Percentiles rank a stretch among this genome's conserved stretches.
Conservation (phyloP, 2,888 invertebrate genomes). For the Epinotia nisella region DNA sequence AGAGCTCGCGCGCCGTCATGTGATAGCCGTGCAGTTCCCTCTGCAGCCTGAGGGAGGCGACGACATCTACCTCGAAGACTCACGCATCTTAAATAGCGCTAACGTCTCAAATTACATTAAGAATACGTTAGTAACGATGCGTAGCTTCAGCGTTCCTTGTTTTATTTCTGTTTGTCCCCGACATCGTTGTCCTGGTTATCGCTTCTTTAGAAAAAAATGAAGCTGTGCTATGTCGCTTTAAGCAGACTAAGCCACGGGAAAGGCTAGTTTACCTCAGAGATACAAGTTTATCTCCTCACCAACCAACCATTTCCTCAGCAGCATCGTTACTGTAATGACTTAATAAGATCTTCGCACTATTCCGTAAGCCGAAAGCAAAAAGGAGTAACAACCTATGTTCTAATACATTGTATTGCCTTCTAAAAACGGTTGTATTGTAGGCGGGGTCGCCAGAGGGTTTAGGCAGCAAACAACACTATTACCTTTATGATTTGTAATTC, state of each 20-base stretch:
- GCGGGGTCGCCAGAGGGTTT: conserved; percentile 24
- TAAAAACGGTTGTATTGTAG: conserved; percentile 5
- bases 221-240: background rate
- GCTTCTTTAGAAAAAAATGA: background rate
- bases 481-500: conserved; percentile 53
- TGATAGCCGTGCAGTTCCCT: no score
- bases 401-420: conserved; percentile 5
- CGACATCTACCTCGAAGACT: no score
- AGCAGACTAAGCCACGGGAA: background rate
- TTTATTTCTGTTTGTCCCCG: background rate
- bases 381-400: conserved; percentile 1
- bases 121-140: no score
- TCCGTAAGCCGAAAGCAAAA: background rate
- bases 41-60: no score
- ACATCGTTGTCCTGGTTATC: background rate
- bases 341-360: conserved; percentile 38
- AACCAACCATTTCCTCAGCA: conserved; percentile 15
- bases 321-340: conserved; percentile 41
- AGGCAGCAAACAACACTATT: conserved; percentile 33
- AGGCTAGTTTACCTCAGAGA: background rate
- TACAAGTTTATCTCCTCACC: background rate
- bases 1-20: no score
- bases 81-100: no score
- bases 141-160: background rate
- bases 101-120: no score